Percentiles rank a stretch among this genome's conserved stretches.
Conservation (phyloP, 1,140 invertebrate genomes). For the Oncopodura yosiiana region DNA sequence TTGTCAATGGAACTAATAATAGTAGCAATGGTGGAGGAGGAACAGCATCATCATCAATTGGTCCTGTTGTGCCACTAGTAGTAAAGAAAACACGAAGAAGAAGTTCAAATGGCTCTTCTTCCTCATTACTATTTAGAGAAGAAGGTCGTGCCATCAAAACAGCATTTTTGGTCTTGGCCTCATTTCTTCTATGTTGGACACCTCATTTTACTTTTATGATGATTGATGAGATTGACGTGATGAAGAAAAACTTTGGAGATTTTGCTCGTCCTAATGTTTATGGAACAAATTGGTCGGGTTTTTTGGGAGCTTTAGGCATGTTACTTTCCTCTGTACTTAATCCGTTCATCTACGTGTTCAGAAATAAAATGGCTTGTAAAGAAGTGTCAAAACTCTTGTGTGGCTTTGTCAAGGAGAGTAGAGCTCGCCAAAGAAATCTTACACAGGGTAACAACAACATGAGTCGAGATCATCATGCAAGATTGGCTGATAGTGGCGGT, state of each 20-base stretch:
- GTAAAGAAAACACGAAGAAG: constrained; percentile 34
- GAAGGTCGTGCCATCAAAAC: constrained; percentile 50
- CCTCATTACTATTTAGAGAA: constrained; percentile 44
- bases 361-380: constrained; percentile 43
- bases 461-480: background rate
- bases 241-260: constrained; percentile 12
- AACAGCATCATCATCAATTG: constrained; percentile 12
- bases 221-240: constrained; percentile 25
- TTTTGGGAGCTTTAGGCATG: constrained; percentile 37
- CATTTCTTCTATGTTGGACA: constrained; percentile 48
- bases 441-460: background rate
- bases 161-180: constrained; percentile 46
- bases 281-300: constrained; percentile 37
- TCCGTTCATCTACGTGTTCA: constrained; percentile 50
- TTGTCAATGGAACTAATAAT: constrained; percentile 7
- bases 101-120: constrained; percentile 41
- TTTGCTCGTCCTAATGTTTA: constrained; percentile 31
- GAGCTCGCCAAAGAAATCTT: constrained; percentile 1
- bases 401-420: constrained; percentile 15
- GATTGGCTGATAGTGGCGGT: background rate
- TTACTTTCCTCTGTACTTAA: constrained; percentile 40
- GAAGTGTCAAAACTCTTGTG: constrained; percentile 40
- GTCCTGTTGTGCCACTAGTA: constrained; percentile 31
- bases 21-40: background rate
- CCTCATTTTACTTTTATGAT: constrained; percentile 44